These are phyloP conservation scores for Tinamus major DNA, from an alignment of 2,797 vertebrate species.

Conservation along the genomic window DNA sequence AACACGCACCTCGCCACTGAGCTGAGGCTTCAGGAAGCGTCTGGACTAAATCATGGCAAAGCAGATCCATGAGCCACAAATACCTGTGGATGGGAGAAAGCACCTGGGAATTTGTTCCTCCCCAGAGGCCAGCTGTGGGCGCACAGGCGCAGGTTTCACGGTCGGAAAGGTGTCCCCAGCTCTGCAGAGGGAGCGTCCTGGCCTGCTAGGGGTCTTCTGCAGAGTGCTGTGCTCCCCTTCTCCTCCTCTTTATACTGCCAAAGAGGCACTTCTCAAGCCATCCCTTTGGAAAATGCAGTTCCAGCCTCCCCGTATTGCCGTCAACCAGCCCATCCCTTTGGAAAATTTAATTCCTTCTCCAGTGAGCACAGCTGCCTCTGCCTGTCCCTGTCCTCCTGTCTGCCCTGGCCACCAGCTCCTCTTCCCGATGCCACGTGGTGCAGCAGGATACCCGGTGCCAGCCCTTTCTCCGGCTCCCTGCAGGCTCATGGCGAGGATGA, in stretches of 20 bases:
- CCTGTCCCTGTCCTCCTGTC: neutral
- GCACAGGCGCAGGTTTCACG: fast-evolving
- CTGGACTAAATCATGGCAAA: neutral
- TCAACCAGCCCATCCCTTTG: neutral
- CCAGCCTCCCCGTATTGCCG: neutral
- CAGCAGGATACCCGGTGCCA: fast-evolving
- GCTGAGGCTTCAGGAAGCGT: neutral
- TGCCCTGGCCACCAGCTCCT: neutral
- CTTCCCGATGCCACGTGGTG: neutral
- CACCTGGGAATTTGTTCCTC: neutral
- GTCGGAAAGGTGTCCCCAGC: neutral
- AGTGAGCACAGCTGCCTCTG: neutral
- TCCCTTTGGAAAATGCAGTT: neutral
- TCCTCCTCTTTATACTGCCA: neutral
- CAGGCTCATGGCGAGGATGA: fast-evolving
- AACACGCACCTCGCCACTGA: neutral
- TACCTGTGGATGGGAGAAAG: neutral
- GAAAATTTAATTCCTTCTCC: neutral
- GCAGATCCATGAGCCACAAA: fast-evolving
- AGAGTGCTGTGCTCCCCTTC: neutral
- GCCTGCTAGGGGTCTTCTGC: no score
- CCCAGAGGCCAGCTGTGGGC: fast-evolving
- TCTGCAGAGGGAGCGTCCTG: no score
- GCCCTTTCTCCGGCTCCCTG: neutral
- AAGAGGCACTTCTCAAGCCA: neutral